Evolutionary conservation across 2,797 vertebrate species (phyloP), one percentile per base, ranked within the genome.

Genomic region (Pyrocephalus nanus): DNA sequence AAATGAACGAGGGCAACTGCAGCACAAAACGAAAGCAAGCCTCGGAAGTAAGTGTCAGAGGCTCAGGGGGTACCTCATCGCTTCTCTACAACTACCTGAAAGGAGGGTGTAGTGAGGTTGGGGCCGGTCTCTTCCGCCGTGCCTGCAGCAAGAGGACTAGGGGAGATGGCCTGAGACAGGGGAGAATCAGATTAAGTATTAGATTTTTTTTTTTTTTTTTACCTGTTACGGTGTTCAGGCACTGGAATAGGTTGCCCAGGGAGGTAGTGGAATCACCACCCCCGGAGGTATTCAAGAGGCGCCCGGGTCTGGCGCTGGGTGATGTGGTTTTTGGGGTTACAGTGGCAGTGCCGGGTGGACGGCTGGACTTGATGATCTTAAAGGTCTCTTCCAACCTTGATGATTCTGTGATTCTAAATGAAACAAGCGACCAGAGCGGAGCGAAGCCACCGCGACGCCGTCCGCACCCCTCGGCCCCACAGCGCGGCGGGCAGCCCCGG

Each of bases 391-490:
- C 47, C 25, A 27, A 8, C 54, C 19, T 17, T 29, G 40, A 36
- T 20, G 47, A 45, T 4, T 13, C 8, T 47, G 45, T 29, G n/a
- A 38, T 6, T 38, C 7, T 12, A 25, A 16, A 9, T 1, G 57
- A 50, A 50, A 43, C 15, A 43, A 15, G 34, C 1, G 18, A 9
- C 17, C 47, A 20, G 36, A 36, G 8, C 2, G 5, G 3, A 50
- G 8, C 4, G 0, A 13, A 4, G 0, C 12, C 29, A 0, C 10
- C 0, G 0, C 19, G 4, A 10, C 42, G 18, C 42, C 42, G 18
- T 19, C 17, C 17, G 42, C 42, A 17, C 42, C 48, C 26, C 26
- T 9, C 48, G 9, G 48, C 48, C 48, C 25, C 17, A 7, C 48
- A 15, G 14, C 25, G 48, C 48, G 15, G 48, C 25, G 15, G 8